Evolutionary conservation across 2,888 invertebrate species (phyloP), one percentile per base, ranked within the genome.

Genomic region (Dinocampus coccinellae): DNA sequence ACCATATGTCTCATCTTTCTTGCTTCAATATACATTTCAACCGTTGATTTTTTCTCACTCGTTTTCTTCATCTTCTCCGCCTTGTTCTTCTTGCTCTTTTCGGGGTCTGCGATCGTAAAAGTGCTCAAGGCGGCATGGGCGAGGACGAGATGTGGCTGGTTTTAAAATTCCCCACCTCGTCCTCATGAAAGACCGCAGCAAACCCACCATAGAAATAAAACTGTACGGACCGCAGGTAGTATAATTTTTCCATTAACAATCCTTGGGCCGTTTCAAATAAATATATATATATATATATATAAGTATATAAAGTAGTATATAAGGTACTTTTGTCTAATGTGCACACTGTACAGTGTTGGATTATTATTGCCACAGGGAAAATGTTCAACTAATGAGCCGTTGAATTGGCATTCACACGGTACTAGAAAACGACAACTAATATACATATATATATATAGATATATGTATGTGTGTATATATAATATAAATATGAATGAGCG

Each of bases 161-260:
- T 66, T 7, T 66, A 39, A 57, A 57, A 66, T 22, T 57, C 36
- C 16, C 16, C 4, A 16, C 16, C 7, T 29, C 29, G 29, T 29
- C 7, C 7, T 29, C n/a, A n/a, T 39, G 39, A 16, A 66, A 22
- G 34, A 66, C 66, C 55, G 57, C 39, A 55, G 57, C 57, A 57
- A 66, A 66, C 57, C 24, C 66, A 66, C 55, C 55, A 47, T 47
- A 57, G 13, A 57, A 57, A 66, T 66, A 66, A 66, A 61, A 61
- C 39, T 39, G 22, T n/a, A 24, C 29, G 24, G 47, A 63, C 61
- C n/a, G 47, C 39, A 63, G 42, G 42, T 64, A 64, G 63, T 47
- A 64, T 64, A 64, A 64, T 64, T 64, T 64, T 64, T 64, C 52
- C 63, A 64, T 64, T 64, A 64, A 64, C 63, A 64, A 64, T 64